Base-by-base conservation (phyloP, 2,888 invertebrate species). In the Zootermopsis nevadensis region DNA sequence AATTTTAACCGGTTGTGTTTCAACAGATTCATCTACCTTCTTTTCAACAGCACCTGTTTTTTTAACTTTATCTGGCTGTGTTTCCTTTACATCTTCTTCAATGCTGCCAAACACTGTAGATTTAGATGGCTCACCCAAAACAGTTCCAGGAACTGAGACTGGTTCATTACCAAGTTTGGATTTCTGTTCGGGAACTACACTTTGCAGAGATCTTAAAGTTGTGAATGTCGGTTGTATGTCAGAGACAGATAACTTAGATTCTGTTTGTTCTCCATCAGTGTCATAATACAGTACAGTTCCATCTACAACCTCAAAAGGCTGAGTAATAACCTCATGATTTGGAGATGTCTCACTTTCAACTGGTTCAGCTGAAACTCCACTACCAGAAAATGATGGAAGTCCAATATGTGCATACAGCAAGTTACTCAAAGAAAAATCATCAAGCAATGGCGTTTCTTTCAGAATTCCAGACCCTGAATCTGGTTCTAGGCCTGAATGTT, bases 261-360 rank as follows among this genome's bases (percentile, higher is more conserved):
- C 15, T 38, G 35, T 33, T 19, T 74, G 35, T 22, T 35, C 80
- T 22, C 76, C 82, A 82, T 77, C 80, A 24, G 81, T 53, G 38
- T 83, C 67, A 77, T 89, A 88, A 85, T 91, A 92, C 86, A 94
- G 90, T 33, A 92, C 93, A 22, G 95, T 95, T 24, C 94, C 95
- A 88, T 95, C 94, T 86, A 94, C 89, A 38, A 94, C 90, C 85
- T 91, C 91, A 69, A 30, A 82, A 48, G 82, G 79, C 42, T 82
- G 66, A 31, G n/a, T 48, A 30, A 80, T 72, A 83, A 8, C 35
- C 10, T 83, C 76, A 27, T 22, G 67, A 12, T 42, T 53, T 12
- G 77, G 77, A 74, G 60, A 2, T 35, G 55, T 31, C 22, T 66
- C 72, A 30, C 55, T 48, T 38, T 83, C 67, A 33, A 67, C 55